Evolutionary conservation across 2,113 vertebrate genomes (phyloP).

Genomic region (Podiceps cristatus): DNA sequence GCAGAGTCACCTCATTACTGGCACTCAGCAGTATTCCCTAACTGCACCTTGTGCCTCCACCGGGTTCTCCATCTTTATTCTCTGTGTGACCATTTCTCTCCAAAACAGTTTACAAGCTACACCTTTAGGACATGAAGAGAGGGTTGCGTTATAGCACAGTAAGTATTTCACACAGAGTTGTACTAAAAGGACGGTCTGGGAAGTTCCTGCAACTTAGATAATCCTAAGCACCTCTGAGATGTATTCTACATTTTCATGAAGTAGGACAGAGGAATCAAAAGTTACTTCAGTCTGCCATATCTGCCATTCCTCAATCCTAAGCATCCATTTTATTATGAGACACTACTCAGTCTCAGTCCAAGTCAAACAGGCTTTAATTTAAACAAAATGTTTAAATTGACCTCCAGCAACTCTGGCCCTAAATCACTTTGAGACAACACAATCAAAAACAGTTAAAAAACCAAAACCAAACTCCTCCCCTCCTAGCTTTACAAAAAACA

Average conservation of each 20-base stretch:
- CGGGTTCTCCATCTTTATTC: background rate
- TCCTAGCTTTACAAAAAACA: no score
- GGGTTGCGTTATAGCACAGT: background rate
- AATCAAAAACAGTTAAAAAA: background rate
- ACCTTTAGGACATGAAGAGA: background rate
- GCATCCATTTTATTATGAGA: background rate
- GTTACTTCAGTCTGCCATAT: background rate
- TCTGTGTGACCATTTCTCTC: background rate
- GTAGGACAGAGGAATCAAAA: background rate
- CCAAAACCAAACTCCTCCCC: fast-evolving
- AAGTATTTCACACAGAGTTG: background rate
- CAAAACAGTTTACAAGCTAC: background rate
- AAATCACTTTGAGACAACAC: background rate
- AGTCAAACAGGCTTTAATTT: background rate
- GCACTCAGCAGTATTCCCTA: background rate
- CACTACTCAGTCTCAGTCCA: background rate
- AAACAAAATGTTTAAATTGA: background rate
- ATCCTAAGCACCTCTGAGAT: background rate
- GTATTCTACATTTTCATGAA: background rate
- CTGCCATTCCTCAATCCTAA: background rate
- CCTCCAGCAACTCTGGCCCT: background rate
- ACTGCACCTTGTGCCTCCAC: background rate
- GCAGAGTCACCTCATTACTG: background rate
- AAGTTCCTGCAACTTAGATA: background rate
- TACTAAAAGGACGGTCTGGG: background rate